Conservation (phyloP, 1,140 invertebrate species). For the Berghia stephanieae region DNA sequence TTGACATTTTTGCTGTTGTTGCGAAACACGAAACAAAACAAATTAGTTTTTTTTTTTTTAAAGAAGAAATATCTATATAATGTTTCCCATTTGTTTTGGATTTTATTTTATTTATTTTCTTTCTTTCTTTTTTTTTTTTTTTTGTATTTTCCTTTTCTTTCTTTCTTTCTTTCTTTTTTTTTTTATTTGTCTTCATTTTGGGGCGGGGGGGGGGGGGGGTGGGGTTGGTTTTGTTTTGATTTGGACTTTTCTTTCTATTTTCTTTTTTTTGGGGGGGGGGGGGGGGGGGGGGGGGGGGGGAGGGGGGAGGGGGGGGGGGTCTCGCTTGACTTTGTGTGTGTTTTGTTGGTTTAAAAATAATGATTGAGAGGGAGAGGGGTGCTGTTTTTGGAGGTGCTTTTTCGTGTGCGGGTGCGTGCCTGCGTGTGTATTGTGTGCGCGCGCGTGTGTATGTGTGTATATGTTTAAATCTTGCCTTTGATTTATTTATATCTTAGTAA, state of each 20-base stretch:
- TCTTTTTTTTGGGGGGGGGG: too few species aligned
- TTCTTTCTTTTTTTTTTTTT: neutral
- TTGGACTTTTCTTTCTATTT: too few species aligned
- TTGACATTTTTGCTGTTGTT: too few species aligned
- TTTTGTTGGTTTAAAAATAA: too few species aligned
- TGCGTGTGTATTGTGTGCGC: neutral
- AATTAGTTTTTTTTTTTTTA: too few species aligned
- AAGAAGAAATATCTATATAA: slow-evolving; percentile 9
- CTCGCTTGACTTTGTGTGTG: too few species aligned
- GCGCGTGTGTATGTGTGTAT: slow-evolving; percentile 26
- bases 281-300: too few species aligned
- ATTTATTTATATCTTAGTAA: neutral
- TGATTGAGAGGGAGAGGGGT: slow-evolving; percentile 4
- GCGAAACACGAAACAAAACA: too few species aligned
- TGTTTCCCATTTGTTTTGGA: neutral
- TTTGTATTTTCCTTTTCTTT: neutral
- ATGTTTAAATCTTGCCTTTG: neutral
- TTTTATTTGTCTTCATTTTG: slow-evolving; percentile 20
- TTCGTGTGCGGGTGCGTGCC: slow-evolving; percentile 24
- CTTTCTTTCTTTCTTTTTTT: neutral
- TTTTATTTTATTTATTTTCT: neutral
- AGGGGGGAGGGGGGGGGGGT: too few species aligned
- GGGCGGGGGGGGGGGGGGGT: too few species aligned
- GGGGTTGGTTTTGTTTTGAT: too few species aligned
- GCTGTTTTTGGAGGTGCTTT: neutral